Conservation (phyloP, 1,140 invertebrate genomes). For the Aphaenogaster floridana region DNA sequence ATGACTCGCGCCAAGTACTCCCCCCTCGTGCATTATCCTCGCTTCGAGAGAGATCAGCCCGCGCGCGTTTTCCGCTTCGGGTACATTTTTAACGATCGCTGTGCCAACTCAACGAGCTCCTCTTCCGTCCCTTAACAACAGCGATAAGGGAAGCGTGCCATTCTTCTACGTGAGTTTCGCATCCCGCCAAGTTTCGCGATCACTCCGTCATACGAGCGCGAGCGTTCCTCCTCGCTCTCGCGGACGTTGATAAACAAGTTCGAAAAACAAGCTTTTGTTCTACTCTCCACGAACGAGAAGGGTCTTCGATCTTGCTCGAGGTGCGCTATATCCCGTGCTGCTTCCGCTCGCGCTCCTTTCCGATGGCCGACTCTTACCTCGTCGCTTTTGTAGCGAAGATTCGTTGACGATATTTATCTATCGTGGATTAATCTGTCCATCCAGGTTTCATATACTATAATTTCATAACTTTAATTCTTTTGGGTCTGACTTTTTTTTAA, state of each 20-base stretch:
- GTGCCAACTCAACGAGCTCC: background rate
- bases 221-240: background rate
- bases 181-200: background rate
- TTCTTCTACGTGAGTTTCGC: conserved; percentile 19
- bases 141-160: conserved; percentile 20
- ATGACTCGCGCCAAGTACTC: conserved; percentile 32
- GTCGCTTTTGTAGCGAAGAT: background rate
- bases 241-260: conserved; percentile 56
- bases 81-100: conserved; percentile 24
- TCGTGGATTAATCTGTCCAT: background rate
- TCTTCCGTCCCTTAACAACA: conserved; percentile 24
- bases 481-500: too few species aligned
- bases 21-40: background rate
- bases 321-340: background rate
- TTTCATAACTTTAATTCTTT: background rate
- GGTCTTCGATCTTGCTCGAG: conserved; percentile 43
- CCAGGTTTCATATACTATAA: background rate
- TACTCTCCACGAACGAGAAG: background rate
- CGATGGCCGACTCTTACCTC: background rate
- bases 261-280: conserved; percentile 40
- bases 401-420: conserved; percentile 62
- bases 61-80: background rate
- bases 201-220: conserved; percentile 2
- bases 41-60: background rate
- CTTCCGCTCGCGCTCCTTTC: conserved; percentile 17